Evolutionary conservation across 2,797 vertebrate species (phyloP).

Genomic region (Microhierax caerulescens): DNA sequence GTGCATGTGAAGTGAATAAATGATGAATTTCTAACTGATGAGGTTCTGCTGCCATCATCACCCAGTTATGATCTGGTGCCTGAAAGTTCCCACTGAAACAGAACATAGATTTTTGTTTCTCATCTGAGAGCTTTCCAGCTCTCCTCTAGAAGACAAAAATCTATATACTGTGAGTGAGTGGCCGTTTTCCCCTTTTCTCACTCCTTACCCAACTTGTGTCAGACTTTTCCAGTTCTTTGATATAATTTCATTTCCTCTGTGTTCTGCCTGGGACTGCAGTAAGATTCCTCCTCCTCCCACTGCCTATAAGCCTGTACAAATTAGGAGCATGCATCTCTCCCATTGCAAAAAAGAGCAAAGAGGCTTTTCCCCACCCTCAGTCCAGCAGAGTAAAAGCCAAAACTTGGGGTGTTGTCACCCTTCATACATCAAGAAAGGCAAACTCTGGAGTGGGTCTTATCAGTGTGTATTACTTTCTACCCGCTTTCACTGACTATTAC

Average conservation of each 20-base stretch:
- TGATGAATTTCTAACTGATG: not conserved
- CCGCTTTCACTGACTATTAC: not conserved
- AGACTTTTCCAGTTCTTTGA: not conserved
- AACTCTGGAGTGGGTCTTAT: not conserved
- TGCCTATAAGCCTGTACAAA: not conserved
- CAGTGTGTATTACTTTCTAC: not conserved
- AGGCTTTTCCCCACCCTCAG: not conserved
- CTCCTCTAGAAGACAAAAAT: not conserved
- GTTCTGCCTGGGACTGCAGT: not conserved
- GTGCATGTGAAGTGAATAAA: not conserved
- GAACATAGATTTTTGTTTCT: not conserved
- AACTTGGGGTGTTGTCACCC: not conserved
- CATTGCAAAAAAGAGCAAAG: not conserved
- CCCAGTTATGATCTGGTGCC: not conserved
- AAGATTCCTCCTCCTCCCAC: not conserved
- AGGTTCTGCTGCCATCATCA: not conserved
- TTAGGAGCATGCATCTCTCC: not conserved
- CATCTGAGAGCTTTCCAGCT: too few relatives aligned
- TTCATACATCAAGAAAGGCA: not conserved
- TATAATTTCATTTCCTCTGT: not conserved
- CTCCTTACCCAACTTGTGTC: not conserved
- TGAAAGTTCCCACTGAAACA: not conserved
- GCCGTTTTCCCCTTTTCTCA: not conserved
- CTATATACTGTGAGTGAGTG: rapidly evolving
- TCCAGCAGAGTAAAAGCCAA: not conserved